A percentile compares a stretch with the other conserved stretches of the same genome.
Conservation (phyloP, 2,113 vertebrate genomes). For the Turnix velox region DNA sequence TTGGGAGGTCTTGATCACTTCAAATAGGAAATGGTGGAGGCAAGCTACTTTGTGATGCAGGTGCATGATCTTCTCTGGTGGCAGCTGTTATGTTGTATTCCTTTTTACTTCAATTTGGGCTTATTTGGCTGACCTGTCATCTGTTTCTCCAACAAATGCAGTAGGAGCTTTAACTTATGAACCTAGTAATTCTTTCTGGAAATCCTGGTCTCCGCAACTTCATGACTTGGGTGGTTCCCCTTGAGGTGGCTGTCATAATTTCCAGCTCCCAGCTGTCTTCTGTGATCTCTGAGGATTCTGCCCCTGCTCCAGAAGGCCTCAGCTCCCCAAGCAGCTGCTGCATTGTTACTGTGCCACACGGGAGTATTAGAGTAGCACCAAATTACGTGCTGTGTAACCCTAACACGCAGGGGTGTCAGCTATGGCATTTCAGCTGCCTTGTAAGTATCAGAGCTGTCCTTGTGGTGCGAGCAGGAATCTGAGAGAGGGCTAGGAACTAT, state of each 20-base stretch:
- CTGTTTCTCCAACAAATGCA: neutral
- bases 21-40: neutral
- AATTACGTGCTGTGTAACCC: neutral
- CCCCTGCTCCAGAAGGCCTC: neutral
- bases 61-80: neutral
- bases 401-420: neutral
- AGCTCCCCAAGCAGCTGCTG: conserved; percentile 14
- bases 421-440: conserved; percentile 11
- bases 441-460: neutral
- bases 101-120: neutral
- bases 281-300: neutral
- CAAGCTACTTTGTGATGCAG: neutral
- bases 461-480: neutral
- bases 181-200: neutral
- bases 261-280: conserved; percentile 21
- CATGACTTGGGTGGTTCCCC: neutral
- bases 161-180: neutral
- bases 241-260: neutral
- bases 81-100: neutral
- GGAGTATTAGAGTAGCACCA: neutral
- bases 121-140: neutral
- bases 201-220: neutral
- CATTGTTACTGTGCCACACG: neutral
- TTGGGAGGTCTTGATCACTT: neutral
- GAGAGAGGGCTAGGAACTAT: neutral